A percentile compares a stretch with the other conserved stretches of the same genome.
Evolutionary conservation across 2,888 invertebrate species (phyloP).

Genomic region (Lamellibrachia satsuma): DNA sequence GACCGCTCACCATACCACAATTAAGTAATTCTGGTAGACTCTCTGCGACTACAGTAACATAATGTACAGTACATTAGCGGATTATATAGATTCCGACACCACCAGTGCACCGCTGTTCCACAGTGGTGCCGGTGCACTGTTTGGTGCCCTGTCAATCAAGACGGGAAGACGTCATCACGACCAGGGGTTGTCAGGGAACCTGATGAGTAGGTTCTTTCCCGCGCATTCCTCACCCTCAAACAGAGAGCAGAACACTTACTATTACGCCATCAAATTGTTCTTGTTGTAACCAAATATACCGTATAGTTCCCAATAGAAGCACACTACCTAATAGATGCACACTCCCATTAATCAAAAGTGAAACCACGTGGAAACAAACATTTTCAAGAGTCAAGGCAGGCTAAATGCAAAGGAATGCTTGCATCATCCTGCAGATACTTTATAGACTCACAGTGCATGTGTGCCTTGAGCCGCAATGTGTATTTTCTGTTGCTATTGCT

Average conservation of each 20-base stretch:
- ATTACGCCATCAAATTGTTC: no score
- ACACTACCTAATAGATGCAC: no score
- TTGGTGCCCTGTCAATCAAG: neutral
- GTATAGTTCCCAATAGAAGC: no score
- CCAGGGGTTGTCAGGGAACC: conserved; percentile 67
- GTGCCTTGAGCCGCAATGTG: no score
- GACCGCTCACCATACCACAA: neutral
- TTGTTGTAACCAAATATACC: no score
- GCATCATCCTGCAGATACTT: no score
- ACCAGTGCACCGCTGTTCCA: neutral
- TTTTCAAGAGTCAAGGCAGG: no score
- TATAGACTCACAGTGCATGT: no score
- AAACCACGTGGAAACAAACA: no score
- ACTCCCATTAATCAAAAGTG: no score
- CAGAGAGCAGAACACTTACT: neutral
- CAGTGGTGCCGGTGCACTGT: neutral
- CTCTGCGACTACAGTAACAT: neutral
- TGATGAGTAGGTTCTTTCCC: conserved; percentile 65
- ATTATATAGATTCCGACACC: neutral
- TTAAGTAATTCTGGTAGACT: neutral
- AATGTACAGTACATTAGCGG: neutral
- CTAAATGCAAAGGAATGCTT: no score
- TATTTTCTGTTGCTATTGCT: no score
- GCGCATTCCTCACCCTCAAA: conserved; percentile 62
- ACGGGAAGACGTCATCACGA: neutral